Base-by-base conservation (phyloP, 35 echinoderm and acorn worm genomes). In the Heliocidaris tuberculata region DNA sequence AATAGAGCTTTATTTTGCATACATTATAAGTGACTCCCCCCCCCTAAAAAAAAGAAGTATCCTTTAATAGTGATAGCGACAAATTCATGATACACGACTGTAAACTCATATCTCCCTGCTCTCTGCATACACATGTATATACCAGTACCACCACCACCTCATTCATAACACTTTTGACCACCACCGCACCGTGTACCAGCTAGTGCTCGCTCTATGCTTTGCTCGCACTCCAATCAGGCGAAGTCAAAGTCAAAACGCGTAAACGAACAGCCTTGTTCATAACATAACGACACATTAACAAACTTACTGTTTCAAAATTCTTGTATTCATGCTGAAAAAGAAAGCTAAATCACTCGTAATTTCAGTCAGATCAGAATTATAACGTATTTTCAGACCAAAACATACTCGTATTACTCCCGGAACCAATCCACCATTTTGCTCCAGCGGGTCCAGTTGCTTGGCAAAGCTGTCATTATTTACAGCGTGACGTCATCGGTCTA, bases 381-480 rank as follows among this genome's bases (percentile, higher is more conserved):
- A 30, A n/a, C 94, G 15, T 31, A 19, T 60, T 31, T 31, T 13
- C 17, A n/a, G 9, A 32, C 78, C 31, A 89, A 86, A 90, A 19
- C n/a, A 96, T 21, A 31, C 16, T 35, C 24, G 24, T 27, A 52
- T 88, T 17, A 12, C 19, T n/a, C 70, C 48, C 11, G 47, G 47
- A 94, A 88, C 16, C 71, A 50, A 31, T 31, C 93, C 7, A 49
- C 95, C 85, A 94, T 94, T 78, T 86, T 86, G 50, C 65, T 85
- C 85, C 91, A 93, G 42, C 47, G 31, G 9, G 21, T 85, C 49
- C 54, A 94, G 95, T 96, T 96, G 95, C 95, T 93, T 88, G 93
- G 95, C 92, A 92, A 96, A 86, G 85, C 89, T 61, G 48, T 94
- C 86, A 50, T 95, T 96, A 92, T 96, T 96, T 96, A 96, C 92